Evolutionary conservation across 1,140 invertebrate genomes (phyloP).

Genomic region (Drosophila micromelanica): DNA sequence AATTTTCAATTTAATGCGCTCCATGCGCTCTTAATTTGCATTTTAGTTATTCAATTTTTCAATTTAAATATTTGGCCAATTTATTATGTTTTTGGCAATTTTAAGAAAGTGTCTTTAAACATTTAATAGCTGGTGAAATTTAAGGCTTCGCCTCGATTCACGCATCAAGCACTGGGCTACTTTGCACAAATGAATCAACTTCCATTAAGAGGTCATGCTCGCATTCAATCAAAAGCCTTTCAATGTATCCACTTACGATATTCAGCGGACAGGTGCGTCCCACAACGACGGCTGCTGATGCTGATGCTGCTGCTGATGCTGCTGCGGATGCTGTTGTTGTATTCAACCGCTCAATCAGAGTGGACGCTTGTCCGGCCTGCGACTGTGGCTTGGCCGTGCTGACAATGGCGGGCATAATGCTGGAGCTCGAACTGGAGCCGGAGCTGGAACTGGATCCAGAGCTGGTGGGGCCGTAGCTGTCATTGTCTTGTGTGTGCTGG

Average conservation of each 20-base stretch:
- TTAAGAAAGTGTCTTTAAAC: too few species aligned
- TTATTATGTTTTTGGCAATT: too few species aligned
- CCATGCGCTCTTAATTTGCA: too few species aligned
- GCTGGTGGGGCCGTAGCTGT: slow-evolving; percentile 14
- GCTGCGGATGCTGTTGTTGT: slow-evolving; percentile 23
- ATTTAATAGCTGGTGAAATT: too few species aligned
- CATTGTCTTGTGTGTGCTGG: slow-evolving; percentile 32
- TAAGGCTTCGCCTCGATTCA: too few species aligned
- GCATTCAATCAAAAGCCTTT: slow-evolving; percentile 8
- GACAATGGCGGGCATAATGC: slow-evolving; percentile 51
- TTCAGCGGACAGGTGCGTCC: slow-evolving; percentile 77
- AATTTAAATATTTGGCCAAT: too few species aligned
- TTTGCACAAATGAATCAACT: slow-evolving; percentile 10
- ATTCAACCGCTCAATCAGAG: slow-evolving; percentile 52
- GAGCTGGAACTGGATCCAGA: slow-evolving; percentile 21
- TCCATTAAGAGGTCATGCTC: slow-evolving; percentile 6
- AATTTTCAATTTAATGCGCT: too few species aligned
- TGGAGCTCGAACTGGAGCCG: slow-evolving; percentile 14
- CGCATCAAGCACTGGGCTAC: too few species aligned
- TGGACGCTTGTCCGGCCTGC: slow-evolving; percentile 14
- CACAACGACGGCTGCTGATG: slow-evolving; percentile 21
- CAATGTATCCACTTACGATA: slow-evolving; percentile 70
- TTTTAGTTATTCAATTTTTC: too few species aligned
- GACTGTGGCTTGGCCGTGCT: slow-evolving; percentile 33
- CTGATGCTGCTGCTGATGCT: neutral